phyloP scores from a whole-genome alignment of 2,888 invertebrate genomes.

The Acanthosoma haemorrhoidale region DNA sequence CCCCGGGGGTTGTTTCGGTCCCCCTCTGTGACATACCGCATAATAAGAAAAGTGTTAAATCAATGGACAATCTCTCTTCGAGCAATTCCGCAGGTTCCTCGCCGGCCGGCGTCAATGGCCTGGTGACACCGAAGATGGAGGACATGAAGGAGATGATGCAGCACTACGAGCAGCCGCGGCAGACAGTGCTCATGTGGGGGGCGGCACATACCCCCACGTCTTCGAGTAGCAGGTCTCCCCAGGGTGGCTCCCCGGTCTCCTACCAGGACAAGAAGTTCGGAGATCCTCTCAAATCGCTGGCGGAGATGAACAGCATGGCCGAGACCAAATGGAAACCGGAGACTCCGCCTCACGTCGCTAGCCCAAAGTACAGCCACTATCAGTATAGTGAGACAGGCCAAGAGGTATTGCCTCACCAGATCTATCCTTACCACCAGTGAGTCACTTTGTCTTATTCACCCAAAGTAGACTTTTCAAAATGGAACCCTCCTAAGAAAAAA shows the following conservation, averaged over 20 bases:
- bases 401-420: conserved; percentile 62
- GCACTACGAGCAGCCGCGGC: conserved; percentile 52
- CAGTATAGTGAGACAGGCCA: conserved; percentile 46
- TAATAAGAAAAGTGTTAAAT: conserved; percentile 38
- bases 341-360: conserved; percentile 46
- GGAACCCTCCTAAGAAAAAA: conserved; percentile 23
- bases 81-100: conserved; percentile 56
- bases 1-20: conserved; percentile 38
- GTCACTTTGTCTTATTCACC: conserved; percentile 40
- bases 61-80: conserved; percentile 39
- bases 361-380: conserved; percentile 45
- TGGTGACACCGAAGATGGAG: conserved; percentile 58
- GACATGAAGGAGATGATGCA: conserved; percentile 50
- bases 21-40: conserved; percentile 40
- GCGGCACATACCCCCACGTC: conserved; percentile 41
- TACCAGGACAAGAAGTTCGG: conserved; percentile 42
- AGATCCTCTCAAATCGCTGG: conserved; percentile 50
- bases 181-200: conserved; percentile 91
- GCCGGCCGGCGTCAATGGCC: conserved; percentile 52
- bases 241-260: conserved; percentile 37
- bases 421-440: conserved; percentile 58
- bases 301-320: conserved; percentile 50
- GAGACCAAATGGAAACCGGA: conserved; percentile 50
- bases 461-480: conserved; percentile 26
- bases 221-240: conserved; percentile 37